Percentiles rank a stretch among this genome's conserved stretches.
phyloP scores from a whole-genome alignment of 2,888 invertebrate species.

The Hyalella azteca region DNA sequence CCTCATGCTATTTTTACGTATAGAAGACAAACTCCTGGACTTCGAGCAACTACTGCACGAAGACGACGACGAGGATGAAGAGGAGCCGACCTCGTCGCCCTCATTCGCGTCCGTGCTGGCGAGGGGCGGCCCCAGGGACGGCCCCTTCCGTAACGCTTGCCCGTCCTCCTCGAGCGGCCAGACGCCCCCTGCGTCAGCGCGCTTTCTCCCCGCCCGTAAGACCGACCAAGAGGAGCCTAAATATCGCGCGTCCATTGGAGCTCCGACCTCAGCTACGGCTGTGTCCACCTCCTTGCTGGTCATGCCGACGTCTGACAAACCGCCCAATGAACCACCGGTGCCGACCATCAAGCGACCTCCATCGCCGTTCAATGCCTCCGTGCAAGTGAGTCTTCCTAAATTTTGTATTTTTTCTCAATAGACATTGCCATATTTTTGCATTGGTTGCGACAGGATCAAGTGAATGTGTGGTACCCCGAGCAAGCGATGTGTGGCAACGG shows the following conservation, averaged over 20 bases:
- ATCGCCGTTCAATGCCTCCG: not conserved
- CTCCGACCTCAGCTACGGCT: not conserved
- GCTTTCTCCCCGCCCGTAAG: not conserved
- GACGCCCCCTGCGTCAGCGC: not conserved
- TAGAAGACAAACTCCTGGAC: not conserved
- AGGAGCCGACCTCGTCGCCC: not conserved
- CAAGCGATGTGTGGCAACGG: no score
- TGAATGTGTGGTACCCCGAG: no score
- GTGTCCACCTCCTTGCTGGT: not conserved
- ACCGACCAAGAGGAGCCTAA: not conserved
- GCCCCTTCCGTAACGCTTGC: not conserved
- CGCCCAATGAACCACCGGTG: not conserved
- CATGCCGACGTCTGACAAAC: not conserved
- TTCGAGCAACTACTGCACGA: constrained; percentile 9
- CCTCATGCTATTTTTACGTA: not conserved
- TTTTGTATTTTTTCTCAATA: not conserved
- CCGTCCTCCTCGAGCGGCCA: not conserved
- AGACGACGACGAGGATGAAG: not conserved
- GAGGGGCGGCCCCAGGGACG: not conserved
- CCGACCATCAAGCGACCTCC: constrained; percentile 15
- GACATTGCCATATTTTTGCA: no score
- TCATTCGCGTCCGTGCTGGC: not conserved
- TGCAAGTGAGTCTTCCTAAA: not conserved
- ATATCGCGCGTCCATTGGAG: not conserved
- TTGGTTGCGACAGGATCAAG: no score